Conservation (phyloP, 2,113 vertebrate species). For the Meles meles region DNA sequence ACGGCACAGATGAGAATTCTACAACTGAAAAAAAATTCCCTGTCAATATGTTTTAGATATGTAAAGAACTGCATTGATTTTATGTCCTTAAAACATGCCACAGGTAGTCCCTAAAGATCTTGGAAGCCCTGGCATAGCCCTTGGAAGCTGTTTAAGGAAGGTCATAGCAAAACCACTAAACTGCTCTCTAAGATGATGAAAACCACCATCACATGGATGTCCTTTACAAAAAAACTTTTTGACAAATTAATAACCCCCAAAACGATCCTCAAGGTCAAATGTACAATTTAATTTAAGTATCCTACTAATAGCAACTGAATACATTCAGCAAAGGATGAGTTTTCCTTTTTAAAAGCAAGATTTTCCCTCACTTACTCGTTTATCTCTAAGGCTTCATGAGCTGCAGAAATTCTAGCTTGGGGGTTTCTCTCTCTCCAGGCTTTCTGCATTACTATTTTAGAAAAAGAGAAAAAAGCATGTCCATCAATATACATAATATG, state of each 20-base stretch:
- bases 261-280: constrained; percentile 26
- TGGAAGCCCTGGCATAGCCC: not conserved
- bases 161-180: not conserved
- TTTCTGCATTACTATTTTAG: constrained; percentile 95
- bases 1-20: not conserved
- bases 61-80: not conserved
- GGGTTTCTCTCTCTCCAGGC: constrained; percentile 99
- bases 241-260: not conserved
- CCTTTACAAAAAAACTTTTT: not conserved
- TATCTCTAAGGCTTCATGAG: constrained; percentile 97
- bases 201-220: not conserved
- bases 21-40: constrained; percentile 5
- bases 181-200: constrained; percentile 15
- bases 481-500: constrained; percentile 60
- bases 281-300: not conserved
- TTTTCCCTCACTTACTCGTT: constrained; percentile 91
- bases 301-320: constrained; percentile 9
- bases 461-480: constrained; percentile 68
- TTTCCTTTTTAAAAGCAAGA: constrained; percentile 15
- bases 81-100: constrained; percentile 28
- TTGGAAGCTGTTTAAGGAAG: constrained; percentile 1
- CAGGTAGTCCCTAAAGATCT: not conserved
- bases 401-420: constrained; percentile 97
- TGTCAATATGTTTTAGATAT: constrained; percentile 33
- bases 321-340: not conserved